Conservation (phyloP, 2,113 vertebrate species). For the Brachirus orientalis region DNA sequence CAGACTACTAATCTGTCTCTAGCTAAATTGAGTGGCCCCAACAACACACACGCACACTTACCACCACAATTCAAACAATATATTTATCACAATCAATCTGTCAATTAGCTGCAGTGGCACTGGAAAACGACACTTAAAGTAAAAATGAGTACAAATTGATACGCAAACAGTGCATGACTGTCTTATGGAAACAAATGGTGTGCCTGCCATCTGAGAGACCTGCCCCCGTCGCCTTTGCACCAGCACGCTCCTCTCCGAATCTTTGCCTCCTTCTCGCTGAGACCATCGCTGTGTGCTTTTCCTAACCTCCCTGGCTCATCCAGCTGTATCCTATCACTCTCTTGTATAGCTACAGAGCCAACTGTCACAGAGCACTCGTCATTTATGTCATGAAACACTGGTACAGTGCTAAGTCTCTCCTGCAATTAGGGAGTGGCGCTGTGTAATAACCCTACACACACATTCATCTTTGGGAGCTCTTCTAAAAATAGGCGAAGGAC, state of each 20-base stretch:
- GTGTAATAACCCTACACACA: conserved; percentile 18
- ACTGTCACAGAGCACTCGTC: conserved; percentile 61
- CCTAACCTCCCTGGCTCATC: conserved; percentile 25
- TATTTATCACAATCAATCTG: conserved; percentile 72
- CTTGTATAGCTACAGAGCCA: conserved; percentile 40
- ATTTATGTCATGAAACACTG: conserved; percentile 66
- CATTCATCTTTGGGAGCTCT: conserved; percentile 26
- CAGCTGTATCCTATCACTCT: conserved; percentile 56
- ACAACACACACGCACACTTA: conserved; percentile 3
- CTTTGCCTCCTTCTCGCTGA: background rate
- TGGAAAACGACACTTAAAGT: conserved; percentile 66
- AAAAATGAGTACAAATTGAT: conserved; percentile 74
- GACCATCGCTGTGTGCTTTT: conserved; percentile 4
- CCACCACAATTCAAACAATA: conserved; percentile 42
- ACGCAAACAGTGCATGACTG: conserved; percentile 67
- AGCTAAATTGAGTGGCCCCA: conserved; percentile 48
- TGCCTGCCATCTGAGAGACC: conserved; percentile 16
- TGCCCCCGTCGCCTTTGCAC: background rate
- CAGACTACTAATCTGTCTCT: conserved; percentile 58
- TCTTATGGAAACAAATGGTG: conserved; percentile 65
- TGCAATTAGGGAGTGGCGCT: conserved; percentile 20
- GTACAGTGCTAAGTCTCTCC: conserved; percentile 32
- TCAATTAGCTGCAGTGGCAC: conserved; percentile 56
- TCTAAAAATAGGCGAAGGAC: conserved; percentile 49
- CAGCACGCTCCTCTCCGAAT: background rate